Evolutionary conservation across 2,113 vertebrate genomes (phyloP).

Genomic region (Columba janthina): DNA sequence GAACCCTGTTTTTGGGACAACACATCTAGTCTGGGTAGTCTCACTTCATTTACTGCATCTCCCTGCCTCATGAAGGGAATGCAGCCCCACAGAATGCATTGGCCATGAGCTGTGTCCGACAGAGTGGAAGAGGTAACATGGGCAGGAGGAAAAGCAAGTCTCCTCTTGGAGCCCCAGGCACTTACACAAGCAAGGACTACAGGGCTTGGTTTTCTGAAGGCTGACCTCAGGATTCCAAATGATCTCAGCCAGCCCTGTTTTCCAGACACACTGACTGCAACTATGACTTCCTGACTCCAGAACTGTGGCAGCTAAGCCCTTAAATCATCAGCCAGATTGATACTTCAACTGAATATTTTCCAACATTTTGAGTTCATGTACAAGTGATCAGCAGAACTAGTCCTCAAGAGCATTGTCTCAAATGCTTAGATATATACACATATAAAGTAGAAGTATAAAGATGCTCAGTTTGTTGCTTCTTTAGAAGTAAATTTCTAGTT

Average conservation of each 20-base stretch:
- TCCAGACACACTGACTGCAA: neutral
- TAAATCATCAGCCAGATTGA: neutral
- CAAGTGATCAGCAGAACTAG: neutral
- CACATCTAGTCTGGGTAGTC: neutral
- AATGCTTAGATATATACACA: neutral
- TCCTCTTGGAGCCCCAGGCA: neutral
- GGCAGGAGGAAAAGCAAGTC: neutral
- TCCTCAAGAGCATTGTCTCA: neutral
- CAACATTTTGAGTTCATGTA: neutral
- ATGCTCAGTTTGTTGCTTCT: neutral
- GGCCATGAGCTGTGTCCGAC: neutral
- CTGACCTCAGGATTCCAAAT: neutral
- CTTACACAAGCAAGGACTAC: neutral
- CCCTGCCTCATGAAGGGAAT: neutral
- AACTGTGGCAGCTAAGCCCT: neutral
- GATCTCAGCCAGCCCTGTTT: neutral
- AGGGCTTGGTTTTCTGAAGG: neutral
- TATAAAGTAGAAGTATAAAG: neutral
- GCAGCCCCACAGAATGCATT: neutral
- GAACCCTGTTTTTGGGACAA: too few relatives aligned
- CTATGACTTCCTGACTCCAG: neutral
- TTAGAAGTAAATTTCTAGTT: neutral
- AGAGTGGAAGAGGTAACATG: accelerated
- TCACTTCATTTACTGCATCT: neutral
- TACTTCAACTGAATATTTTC: neutral